Base-by-base conservation (phyloP, 2,113 vertebrate species). In the Salvelinus fontinalis region DNA sequence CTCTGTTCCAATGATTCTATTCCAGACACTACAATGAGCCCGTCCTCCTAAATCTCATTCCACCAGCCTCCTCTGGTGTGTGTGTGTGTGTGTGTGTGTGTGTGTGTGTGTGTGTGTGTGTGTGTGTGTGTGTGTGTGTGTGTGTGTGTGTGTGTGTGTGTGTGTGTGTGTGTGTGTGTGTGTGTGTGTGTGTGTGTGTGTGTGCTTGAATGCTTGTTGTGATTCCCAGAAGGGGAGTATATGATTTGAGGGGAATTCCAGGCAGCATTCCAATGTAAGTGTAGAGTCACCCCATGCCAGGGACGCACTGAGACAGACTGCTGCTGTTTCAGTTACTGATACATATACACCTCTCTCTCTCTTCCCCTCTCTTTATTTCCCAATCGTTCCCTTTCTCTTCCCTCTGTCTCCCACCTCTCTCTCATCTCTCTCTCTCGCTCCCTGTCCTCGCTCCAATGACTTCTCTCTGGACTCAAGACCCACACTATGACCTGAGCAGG, bases 161-260 rank as follows among this genome's bases (percentile, higher is more conserved):
- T 24, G 24, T 24, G 24, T 24, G 24, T 24, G 24, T 24, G 24
- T 24, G 24, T 24, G 24, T 24, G 76, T 74, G 11, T 59, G 67
- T 64, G 76, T 66, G 3, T 70, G 68, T 8, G 0, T 75, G n/a
- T 66, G 11, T 65, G 67, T 64, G 8, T 74, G n/a, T 51, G 11
- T 65, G 67, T 54, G 76, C 66, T 62, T 71, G 49, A 84, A 57
- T 66, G 87, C 39, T 44, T 44, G 39, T 89, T 89, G 83, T 83
- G 44, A 86, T 91, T 91, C 88, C 89, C 88, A 88, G 90, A 90
- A 90, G 49, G 84, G 87, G 80, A 88, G 84, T 84, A 81, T 84
- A 79, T 88, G 26, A 49, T 49, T 7, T 8, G 13, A 22, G 24
- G n/a, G 68, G 68, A 49, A 34, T 34, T 20, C 67, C 29, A 54